These are phyloP conservation scores for Sceloporus tristichus DNA, from an alignment of 2,113 vertebrate genomes.

Conservation along the genomic window DNA sequence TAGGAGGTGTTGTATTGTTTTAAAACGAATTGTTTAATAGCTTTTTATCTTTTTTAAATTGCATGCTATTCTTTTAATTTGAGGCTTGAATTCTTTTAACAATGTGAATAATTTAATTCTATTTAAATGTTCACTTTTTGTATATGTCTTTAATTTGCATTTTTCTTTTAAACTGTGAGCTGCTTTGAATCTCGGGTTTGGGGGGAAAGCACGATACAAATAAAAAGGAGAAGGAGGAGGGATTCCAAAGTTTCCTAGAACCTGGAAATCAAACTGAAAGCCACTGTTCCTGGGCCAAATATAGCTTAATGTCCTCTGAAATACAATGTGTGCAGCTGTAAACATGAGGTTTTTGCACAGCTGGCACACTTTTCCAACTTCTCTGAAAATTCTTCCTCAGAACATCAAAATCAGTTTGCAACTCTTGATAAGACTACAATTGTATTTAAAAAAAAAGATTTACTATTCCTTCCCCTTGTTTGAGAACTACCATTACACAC, in stretches of 20 bases:
- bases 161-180: too few relatives aligned
- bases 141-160: too few relatives aligned
- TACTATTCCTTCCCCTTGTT: constrained; percentile 23
- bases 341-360: not conserved
- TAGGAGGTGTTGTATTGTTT: too few relatives aligned
- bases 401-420: not conserved
- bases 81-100: too few relatives aligned
- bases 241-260: not conserved
- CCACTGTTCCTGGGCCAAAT: not conserved
- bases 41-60: too few relatives aligned
- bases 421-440: not conserved
- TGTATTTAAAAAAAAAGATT: constrained; percentile 2
- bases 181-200: too few relatives aligned
- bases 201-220: too few relatives aligned
- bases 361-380: not conserved
- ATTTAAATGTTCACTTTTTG: too few relatives aligned
- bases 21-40: too few relatives aligned
- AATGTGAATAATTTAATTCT: too few relatives aligned
- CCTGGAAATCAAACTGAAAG: too few relatives aligned
- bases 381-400: constrained; percentile 32
- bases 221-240: not conserved
- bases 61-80: too few relatives aligned
- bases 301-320: not conserved
- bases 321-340: not conserved
- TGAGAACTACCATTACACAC: not conserved